Evolutionary conservation across 2,888 invertebrate species (phyloP).

Genomic region (Ectemnius cavifrons): DNA sequence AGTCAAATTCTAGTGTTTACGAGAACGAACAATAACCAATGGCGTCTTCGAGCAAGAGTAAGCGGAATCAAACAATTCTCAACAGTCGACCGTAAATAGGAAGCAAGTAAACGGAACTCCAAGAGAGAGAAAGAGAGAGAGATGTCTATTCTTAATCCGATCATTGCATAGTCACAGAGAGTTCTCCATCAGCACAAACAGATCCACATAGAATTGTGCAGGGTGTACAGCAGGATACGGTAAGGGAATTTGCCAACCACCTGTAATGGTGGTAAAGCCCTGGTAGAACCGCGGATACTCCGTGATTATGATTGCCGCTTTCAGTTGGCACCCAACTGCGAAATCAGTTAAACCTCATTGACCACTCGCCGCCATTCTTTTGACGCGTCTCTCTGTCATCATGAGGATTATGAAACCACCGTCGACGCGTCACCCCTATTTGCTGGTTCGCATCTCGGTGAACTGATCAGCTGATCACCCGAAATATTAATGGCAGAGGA

Average conservation of each 20-base stretch:
- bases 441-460: no score
- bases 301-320: constrained; percentile 48
- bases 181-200: no score
- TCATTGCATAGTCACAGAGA: no score
- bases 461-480: no score
- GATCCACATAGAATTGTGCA: neutral
- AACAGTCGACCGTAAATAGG: constrained; percentile 5
- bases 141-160: no score
- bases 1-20: no score
- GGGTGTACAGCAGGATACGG: constrained; percentile 36
- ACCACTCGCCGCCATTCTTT: neutral
- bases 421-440: no score
- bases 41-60: constrained; percentile 16
- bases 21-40: neutral
- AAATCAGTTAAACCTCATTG: constrained; percentile 25
- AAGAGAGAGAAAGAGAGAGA: no score
- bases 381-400: no score
- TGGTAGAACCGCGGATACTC: constrained; percentile 43
- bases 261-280: constrained; percentile 48
- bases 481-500: no score
- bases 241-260: constrained; percentile 47
- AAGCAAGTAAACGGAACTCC: no score
- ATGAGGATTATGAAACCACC: no score
- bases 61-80: constrained; percentile 23
- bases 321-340: neutral